These are phyloP conservation scores for Chalcosyrphus nemorum DNA, from an alignment of 2,888 invertebrate genomes.

Conservation along the genomic window DNA sequence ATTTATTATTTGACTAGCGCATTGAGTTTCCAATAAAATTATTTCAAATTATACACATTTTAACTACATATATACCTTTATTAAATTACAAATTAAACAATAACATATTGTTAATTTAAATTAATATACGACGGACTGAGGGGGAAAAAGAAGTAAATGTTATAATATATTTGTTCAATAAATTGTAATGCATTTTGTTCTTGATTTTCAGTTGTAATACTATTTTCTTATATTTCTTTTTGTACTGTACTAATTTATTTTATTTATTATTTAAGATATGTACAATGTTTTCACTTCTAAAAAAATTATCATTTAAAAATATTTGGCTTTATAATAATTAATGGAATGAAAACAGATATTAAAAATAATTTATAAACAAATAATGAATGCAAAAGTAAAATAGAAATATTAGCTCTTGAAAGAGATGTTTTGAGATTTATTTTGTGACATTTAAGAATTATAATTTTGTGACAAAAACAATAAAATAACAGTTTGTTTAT, in stretches of 20 bases:
- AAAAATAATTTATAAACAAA: conserved; percentile 16
- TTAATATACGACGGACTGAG: conserved; percentile 21
- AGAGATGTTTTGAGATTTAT: conserved; percentile 1
- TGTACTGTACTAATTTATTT: conserved; percentile 39
- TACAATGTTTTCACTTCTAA: not conserved
- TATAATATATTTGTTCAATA: conserved; percentile 24
- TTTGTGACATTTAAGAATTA: conserved; percentile 20
- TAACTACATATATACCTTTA: not conserved
- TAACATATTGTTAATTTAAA: not conserved
- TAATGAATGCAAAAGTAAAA: not conserved
- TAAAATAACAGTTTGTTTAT: too few species aligned
- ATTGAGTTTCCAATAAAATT: conserved; percentile 56
- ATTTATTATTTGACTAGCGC: conserved; percentile 67
- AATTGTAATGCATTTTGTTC: conserved; percentile 21
- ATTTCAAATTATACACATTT: conserved; percentile 29
- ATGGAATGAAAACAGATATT: conserved; percentile 37
- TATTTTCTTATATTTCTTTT: conserved; percentile 32
- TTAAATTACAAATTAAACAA: conserved; percentile 7
- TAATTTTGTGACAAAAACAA: conserved; percentile 30
- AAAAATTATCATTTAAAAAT: conserved; percentile 4
- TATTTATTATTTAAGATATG: not conserved
- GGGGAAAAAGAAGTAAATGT: not conserved
- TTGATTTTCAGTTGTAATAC: conserved; percentile 20
- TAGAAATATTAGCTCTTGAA: not conserved
- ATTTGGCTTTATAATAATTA: conserved; percentile 45